phyloP scores from a whole-genome alignment of 2,113 vertebrate species.

The Caloenas nicobarica region DNA sequence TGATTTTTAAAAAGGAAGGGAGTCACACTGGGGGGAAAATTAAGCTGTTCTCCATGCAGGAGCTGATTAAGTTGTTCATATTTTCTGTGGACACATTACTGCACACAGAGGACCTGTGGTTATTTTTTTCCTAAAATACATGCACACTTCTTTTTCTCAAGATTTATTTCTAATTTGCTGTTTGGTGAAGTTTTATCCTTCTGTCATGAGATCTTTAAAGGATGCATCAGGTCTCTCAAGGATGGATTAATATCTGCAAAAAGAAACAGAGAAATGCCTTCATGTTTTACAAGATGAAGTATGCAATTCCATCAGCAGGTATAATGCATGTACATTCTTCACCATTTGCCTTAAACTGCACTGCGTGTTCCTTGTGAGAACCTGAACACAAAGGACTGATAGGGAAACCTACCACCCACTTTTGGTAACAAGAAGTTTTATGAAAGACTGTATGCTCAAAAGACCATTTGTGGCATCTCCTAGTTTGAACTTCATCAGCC shows the following conservation, averaged over 20 bases:
- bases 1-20: neutral
- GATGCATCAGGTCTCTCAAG: neutral
- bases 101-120: neutral
- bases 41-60: neutral
- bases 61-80: neutral
- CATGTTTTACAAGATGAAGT: neutral
- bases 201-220: neutral
- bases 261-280: neutral
- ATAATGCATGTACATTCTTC: rapidly evolving
- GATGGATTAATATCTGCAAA: neutral
- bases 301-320: neutral
- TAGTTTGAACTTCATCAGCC: neutral
- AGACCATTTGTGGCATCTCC: neutral
- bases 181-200: neutral
- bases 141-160: neutral
- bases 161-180: neutral
- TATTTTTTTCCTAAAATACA: neutral
- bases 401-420: neutral
- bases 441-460: neutral
- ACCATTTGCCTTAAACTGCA: neutral
- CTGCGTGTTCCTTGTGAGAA: neutral
- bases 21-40: neutral
- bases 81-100: neutral
- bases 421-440: neutral
- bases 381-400: neutral